phyloP scores from a whole-genome alignment of 2,888 invertebrate genomes.

The Chrysotoxum bicinctum region DNA sequence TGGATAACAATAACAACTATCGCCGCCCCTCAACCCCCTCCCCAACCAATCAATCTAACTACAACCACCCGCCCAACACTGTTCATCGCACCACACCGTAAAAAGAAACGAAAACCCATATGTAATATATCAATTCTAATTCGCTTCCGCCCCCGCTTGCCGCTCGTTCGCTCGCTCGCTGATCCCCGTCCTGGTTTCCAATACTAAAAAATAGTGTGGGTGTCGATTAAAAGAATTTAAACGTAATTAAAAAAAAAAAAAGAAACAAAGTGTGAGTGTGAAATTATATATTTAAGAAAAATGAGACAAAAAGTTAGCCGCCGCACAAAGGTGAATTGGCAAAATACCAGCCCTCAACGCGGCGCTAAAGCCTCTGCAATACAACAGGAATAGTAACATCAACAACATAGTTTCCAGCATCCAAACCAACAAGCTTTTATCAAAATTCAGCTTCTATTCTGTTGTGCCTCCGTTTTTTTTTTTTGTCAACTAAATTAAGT shows the following conservation, averaged over 20 bases:
- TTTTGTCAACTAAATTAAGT: not conserved
- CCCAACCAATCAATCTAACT: not conserved
- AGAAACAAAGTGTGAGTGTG: slow-evolving; percentile 24
- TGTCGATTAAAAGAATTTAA: slow-evolving; percentile 28
- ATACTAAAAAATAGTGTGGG: slow-evolving; percentile 20
- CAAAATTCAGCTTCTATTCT: not conserved
- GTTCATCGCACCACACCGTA: not conserved
- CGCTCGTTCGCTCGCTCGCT: not conserved
- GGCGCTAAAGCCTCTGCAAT: not conserved
- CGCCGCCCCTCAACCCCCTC: not conserved
- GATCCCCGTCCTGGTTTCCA: not conserved
- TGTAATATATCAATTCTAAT: slow-evolving; percentile 13
- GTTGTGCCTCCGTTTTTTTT: not conserved
- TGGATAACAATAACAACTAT: slow-evolving; percentile 5
- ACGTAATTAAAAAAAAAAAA: slow-evolving; percentile 7
- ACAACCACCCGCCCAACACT: not conserved
- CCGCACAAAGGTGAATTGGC: slow-evolving; percentile 10
- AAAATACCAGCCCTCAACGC: not conserved
- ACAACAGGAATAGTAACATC: not conserved
- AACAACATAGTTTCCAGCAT: not conserved
- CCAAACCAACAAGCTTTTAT: not conserved
- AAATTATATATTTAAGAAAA: slow-evolving; percentile 13
- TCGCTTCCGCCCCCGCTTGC: slow-evolving; percentile 6
- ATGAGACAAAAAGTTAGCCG: slow-evolving; percentile 38
- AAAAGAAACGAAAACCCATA: not conserved